Conservation (phyloP, 2,113 vertebrate genomes). For the Ailurus styani region DNA sequence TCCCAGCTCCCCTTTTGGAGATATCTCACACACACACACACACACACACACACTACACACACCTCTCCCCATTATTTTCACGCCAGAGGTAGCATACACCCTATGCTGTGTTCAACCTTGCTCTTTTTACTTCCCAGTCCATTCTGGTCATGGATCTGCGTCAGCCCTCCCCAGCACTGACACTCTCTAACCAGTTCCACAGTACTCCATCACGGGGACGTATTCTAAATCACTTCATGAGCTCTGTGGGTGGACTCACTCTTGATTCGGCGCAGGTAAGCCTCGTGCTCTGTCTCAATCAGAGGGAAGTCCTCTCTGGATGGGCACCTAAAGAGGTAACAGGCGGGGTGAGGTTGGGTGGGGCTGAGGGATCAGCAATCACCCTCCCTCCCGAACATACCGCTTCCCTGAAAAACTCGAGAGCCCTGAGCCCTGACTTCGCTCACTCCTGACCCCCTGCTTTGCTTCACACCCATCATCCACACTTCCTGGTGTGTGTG, state of each 20-base stretch:
- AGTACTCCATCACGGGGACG: not conserved
- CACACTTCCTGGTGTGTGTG: not conserved
- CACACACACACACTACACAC: not conserved
- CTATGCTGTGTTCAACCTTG: not conserved
- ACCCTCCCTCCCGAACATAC: not conserved
- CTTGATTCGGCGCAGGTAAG: slow-evolving; percentile 89
- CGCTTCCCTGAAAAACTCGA: not conserved
- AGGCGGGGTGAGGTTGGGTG: no score
- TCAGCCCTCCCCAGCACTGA: not conserved
- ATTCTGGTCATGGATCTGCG: not conserved
- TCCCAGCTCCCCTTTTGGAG: not conserved
- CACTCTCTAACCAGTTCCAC: not conserved
- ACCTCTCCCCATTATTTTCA: not conserved
- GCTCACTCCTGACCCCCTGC: not conserved
- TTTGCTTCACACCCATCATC: not conserved
- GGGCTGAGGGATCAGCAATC: not conserved
- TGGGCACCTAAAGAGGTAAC: slow-evolving; percentile 83
- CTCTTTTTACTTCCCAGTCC: not conserved
- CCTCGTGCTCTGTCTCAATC: slow-evolving; percentile 92
- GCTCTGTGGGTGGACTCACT: slow-evolving; percentile 76
- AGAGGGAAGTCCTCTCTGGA: slow-evolving; percentile 91
- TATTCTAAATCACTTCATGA: not conserved
- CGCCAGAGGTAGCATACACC: not conserved
- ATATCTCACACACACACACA: not conserved
- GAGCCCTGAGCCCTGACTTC: not conserved